A percentile compares a stretch with the other conserved stretches of the same genome.
These are phyloP conservation scores for Puntigrus tetrazona DNA, from an alignment of 2,113 vertebrate species.

Conservation along the genomic window DNA sequence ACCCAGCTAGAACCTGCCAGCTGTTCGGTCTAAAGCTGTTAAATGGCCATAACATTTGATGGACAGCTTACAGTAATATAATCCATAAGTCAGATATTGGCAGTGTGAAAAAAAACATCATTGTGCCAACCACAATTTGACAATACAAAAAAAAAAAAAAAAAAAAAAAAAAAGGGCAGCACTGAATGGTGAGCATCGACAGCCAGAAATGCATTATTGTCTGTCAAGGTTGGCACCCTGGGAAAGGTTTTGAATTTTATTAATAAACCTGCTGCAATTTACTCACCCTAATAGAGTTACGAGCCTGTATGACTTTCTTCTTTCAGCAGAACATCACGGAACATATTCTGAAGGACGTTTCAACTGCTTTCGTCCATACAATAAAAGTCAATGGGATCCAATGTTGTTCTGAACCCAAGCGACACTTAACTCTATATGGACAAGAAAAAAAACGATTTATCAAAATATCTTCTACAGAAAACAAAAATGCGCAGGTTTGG, in stretches of 20 bases:
- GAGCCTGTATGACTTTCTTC: background rate
- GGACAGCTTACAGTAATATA: conserved; percentile 10
- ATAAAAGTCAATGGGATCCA: background rate
- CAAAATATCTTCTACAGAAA: background rate
- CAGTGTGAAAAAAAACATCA: conserved; percentile 42
- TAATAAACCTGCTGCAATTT: background rate
- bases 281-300: background rate
- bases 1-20: conserved; percentile 58
- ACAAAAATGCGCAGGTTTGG: background rate
- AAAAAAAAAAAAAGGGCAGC: background rate
- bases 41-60: background rate
- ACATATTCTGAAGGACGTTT: background rate
- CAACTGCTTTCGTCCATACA: background rate
- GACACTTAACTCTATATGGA: too few relatives aligned
- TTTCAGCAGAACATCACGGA: background rate
- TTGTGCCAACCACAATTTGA: conserved; percentile 22
- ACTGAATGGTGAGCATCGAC: background rate
- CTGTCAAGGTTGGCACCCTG: conserved; percentile 25
- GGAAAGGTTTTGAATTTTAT: background rate
- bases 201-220: background rate
- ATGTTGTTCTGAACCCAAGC: background rate
- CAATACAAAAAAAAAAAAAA: background rate
- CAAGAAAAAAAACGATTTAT: background rate
- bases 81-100: conserved; percentile 24
- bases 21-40: conserved; percentile 36